Evolutionary conservation across 2,113 vertebrate genomes (phyloP).

Genomic region (Fregata magnificens): DNA sequence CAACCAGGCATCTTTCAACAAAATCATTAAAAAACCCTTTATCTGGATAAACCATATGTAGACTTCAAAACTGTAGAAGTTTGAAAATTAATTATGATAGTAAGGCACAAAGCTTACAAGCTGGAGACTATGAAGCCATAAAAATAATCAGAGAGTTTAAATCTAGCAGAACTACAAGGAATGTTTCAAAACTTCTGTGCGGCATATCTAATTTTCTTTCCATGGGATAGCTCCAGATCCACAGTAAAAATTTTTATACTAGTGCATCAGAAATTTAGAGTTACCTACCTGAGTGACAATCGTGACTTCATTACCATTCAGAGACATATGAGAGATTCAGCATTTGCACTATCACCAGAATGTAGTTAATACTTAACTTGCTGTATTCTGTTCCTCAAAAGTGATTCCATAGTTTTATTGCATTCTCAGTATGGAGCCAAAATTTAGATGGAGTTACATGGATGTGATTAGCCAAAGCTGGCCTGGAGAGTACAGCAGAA

Average conservation of each 20-base stretch:
- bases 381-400: neutral
- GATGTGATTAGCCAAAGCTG: neutral
- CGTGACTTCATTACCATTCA: neutral
- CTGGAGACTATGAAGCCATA: neutral
- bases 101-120: neutral
- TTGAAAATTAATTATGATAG: neutral
- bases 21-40: neutral
- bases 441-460: neutral
- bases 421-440: neutral
- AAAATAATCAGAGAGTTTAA: neutral
- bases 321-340: neutral
- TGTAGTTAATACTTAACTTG: rapidly evolving
- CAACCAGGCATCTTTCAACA: neutral
- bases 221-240: neutral
- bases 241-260: neutral
- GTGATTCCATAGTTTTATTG: neutral
- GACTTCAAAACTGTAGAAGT: neutral
- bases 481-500: neutral
- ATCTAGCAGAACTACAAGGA: neutral
- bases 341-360: neutral
- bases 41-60: neutral
- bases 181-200: neutral
- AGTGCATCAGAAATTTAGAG: neutral
- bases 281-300: neutral
- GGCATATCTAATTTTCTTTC: neutral